Evolutionary conservation across 2,113 vertebrate species (phyloP), one percentile per base, ranked within the genome.

Genomic region (Nycticryphes semicollaris): DNA sequence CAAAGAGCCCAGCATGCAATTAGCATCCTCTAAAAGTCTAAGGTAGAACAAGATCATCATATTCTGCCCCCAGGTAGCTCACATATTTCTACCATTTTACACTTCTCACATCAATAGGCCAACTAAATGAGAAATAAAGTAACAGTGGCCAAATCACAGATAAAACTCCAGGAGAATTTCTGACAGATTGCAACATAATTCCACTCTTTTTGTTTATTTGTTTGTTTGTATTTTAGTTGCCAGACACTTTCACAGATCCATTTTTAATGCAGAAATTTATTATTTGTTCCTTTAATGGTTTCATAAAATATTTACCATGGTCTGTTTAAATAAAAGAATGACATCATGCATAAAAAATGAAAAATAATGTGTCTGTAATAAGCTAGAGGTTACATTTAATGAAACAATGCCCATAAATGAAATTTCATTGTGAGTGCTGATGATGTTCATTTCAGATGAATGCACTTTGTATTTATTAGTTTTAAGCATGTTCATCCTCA

Each of bases 351-450:
- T 95, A 97, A 94, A 94, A 96, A 97, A 95, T 94, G 89, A 93
- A 95, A 97, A 97, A 95, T 93, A 95, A 94, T 94, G 74, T 78
- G 85, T 59, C 86, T 95, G 66, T 96, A 96, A 94, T 96, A 96
- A 96, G 88, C 95, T 81, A 89, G 90, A 97, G 95, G 94, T 97
- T 97, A 94, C 83, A 96, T 96, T 96, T 96, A 96, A 93, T 97
- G 95, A 97, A 97, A 96, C 95, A 96, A 97, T 93, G 90, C 94
- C 94, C 93, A 96, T 86, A 97, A 97, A 97, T 93, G 94, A 96
- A 95, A 96, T 97, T 96, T 96, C 83, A 93, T 83, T 93, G 84
- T 85, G 91, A 92, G 83, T 83, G 81, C 68, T 94, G 89, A 94
- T 96, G 90, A 95, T 96, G 89, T 63, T 96, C 82, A 95, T 96